These are phyloP conservation scores for Drosophila acutilabella DNA, from an alignment of 2,888 invertebrate species.

Conservation along the genomic window DNA sequence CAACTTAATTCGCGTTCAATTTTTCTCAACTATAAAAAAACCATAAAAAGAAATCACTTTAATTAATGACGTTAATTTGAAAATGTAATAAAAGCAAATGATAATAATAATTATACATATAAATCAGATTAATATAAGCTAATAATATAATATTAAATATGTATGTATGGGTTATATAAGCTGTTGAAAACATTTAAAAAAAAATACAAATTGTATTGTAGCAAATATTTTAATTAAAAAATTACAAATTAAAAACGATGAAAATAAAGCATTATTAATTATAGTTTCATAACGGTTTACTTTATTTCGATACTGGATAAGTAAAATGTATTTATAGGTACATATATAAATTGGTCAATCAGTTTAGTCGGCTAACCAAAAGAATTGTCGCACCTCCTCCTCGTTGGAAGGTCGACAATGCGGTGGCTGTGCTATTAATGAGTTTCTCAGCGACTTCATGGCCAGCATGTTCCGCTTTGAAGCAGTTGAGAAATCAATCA, in stretches of 20 bases:
- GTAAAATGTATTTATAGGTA: background rate
- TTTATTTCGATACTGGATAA: slow-evolving; percentile 21
- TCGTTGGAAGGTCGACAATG: slow-evolving; percentile 90
- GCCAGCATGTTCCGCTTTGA: slow-evolving; percentile 86
- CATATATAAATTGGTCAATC: background rate
- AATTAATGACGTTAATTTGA: slow-evolving; percentile 62
- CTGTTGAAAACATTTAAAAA: slow-evolving; percentile 68
- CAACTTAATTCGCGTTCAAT: slow-evolving; percentile 68
- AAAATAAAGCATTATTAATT: slow-evolving; percentile 78
- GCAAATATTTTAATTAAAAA: slow-evolving; percentile 76
- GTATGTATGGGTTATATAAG: slow-evolving; percentile 72
- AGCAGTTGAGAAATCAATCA: slow-evolving; percentile 88
- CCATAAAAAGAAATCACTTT: slow-evolving; percentile 32
- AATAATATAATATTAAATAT: slow-evolving; percentile 40
- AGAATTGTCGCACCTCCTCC: slow-evolving; percentile 87
- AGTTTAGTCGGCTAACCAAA: slow-evolving; percentile 80
- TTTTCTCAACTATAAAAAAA: slow-evolving; percentile 53
- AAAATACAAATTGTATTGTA: slow-evolving; percentile 77
- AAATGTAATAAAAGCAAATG: slow-evolving; percentile 54
- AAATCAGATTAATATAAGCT: slow-evolving; percentile 64
- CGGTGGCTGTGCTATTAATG: slow-evolving; percentile 84
- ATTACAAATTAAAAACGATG: slow-evolving; percentile 39
- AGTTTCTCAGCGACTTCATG: slow-evolving; percentile 84
- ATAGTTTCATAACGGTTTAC: slow-evolving; percentile 40
- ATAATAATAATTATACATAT: slow-evolving; percentile 67